Evolutionary conservation across 2,888 invertebrate genomes (phyloP), one percentile per base, ranked within the genome.

Genomic region (Thyatira batis): DNA sequence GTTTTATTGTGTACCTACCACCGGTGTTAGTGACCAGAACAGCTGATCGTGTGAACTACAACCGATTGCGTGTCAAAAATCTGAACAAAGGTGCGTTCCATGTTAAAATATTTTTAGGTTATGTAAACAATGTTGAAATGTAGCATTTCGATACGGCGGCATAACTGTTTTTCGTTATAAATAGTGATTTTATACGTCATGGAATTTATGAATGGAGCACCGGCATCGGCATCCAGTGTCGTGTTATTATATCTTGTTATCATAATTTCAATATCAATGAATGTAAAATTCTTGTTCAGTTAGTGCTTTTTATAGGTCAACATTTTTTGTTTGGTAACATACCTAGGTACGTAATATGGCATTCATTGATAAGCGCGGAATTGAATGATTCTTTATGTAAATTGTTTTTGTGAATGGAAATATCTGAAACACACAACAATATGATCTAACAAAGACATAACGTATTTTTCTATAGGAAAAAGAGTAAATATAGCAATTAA

Each of bases 11-110:
- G 63, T 57, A 49, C 53, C 65, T 57, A 49, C 53, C 65, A 63
- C 17, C 39, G 39, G 39, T 39, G 39, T 8, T 39, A 39, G 33
- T 17, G 33, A 39, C 17, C 39, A 67, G 66, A 71, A 62, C 79
- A 76, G 76, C 79, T 78, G 79, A 72, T 74, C 69, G 61, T 69
- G 75, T 75, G 65, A 66, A 69, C 71, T 51, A 44, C 30, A 33
- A n/a, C 13, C 30, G 9, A 13, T 13, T 33, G 17, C 39, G 39
- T 39, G 39, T 39, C 25, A 27, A 17, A 11, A 9, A 5, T 46
- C 17, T 17, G 17, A 25, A 55, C 50, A 21, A 52, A 55, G 67
- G 70, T 70, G 57, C 52, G 70, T 63, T 51, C 54, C 30, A 20
- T 11, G 30, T 30, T 17, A 11, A 20, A 6, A 21, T 8, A 21